phyloP scores from a whole-genome alignment of 2,113 vertebrate genomes.

The Mastomys coucha region DNA sequence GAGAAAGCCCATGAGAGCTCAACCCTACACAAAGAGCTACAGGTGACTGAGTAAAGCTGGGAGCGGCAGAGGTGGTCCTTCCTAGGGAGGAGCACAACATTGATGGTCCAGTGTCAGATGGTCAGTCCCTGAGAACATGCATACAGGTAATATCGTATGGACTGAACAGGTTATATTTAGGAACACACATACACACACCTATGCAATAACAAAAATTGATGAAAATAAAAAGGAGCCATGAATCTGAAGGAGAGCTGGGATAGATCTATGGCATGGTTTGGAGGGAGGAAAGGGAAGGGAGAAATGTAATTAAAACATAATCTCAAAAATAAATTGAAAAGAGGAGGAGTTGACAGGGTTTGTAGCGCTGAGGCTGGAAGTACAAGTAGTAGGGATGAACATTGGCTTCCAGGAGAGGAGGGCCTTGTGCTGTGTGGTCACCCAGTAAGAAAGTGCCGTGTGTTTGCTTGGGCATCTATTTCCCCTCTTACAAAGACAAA shows the following conservation, averaged over 20 bases:
- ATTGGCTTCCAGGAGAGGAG: neutral
- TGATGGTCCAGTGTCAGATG: neutral
- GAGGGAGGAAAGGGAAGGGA: neutral
- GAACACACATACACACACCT: neutral
- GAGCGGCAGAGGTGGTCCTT: neutral
- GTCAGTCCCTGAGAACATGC: neutral
- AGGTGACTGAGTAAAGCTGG: neutral
- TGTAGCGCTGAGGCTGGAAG: neutral
- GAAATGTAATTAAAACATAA: neutral
- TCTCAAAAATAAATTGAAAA: neutral
- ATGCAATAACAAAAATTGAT: neutral
- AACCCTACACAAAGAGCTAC: neutral
- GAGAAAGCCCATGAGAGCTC: neutral
- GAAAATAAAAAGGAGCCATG: neutral
- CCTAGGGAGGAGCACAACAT: neutral
- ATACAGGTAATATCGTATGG: neutral
- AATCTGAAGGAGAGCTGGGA: neutral
- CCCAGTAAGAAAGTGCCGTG: neutral
- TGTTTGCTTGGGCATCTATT: neutral
- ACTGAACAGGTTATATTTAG: neutral
- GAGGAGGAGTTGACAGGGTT: neutral
- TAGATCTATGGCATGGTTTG: neutral
- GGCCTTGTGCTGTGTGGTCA: neutral
- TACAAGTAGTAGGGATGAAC: neutral
- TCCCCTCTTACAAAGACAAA: neutral